Evolutionary conservation across 2,113 vertebrate genomes (phyloP).

Genomic region (Ramphastos sulfuratus): DNA sequence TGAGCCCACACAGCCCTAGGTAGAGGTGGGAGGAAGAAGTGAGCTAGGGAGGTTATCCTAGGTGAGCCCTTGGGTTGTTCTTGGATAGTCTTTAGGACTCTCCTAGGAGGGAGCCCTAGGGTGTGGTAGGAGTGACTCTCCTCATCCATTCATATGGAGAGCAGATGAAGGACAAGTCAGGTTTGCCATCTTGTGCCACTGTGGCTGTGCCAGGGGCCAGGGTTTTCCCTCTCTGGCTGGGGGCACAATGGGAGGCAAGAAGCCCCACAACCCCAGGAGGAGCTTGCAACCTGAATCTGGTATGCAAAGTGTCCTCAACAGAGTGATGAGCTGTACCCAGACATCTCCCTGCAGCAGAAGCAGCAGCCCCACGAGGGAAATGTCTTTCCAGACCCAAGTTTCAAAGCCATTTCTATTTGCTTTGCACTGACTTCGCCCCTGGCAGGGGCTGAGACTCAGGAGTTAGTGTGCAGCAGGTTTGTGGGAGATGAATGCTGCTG

Average conservation of each 20-base stretch:
- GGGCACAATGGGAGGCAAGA: neutral
- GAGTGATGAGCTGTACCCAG: neutral
- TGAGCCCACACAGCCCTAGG: neutral
- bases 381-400: neutral
- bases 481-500: neutral
- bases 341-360: neutral
- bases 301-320: fast-evolving
- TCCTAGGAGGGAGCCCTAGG: neutral
- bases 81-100: neutral
- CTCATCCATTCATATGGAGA: neutral
- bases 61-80: neutral
- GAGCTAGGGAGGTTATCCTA: neutral
- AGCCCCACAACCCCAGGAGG: fast-evolving
- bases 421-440: slow-evolving; percentile 23
- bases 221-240: neutral
- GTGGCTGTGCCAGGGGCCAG: neutral
- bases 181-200: neutral
- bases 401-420: slow-evolving; percentile 10
- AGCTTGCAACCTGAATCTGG: neutral
- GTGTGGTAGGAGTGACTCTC: neutral
- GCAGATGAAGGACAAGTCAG: too few relatives aligned
- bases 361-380: neutral
- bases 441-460: slow-evolving; percentile 12
- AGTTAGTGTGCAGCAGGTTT: slow-evolving; percentile 56
- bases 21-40: neutral